phyloP scores from a whole-genome alignment of 2,797 vertebrate species.

The Helostoma temminkii region DNA sequence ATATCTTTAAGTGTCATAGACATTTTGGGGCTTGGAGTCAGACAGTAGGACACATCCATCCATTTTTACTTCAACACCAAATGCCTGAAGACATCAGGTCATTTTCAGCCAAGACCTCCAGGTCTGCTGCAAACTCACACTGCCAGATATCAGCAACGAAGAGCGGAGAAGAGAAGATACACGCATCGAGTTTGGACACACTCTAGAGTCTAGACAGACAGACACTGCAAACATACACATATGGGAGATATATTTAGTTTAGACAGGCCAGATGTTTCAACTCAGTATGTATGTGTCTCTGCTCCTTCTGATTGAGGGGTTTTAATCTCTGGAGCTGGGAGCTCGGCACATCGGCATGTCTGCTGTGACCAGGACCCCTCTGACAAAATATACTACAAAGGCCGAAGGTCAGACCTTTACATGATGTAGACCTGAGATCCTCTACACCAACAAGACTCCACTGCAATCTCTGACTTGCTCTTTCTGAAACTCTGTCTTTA shows the following conservation, averaged over 20 bases:
- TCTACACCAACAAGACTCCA: slow-evolving; percentile 16
- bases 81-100: slow-evolving; percentile 42
- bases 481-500: slow-evolving; percentile 48
- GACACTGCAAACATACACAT: slow-evolving; percentile 28
- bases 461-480: slow-evolving; percentile 8
- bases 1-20: slow-evolving; percentile 12
- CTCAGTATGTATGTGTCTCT: slow-evolving; percentile 47
- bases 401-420: slow-evolving; percentile 18
- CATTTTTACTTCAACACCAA: slow-evolving; percentile 37
- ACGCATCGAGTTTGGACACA: slow-evolving; percentile 28
- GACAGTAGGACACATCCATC: slow-evolving; percentile 52
- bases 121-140: slow-evolving; percentile 36
- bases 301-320: slow-evolving; percentile 51
- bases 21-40: slow-evolving; percentile 36
- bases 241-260: slow-evolving; percentile 43
- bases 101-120: slow-evolving; percentile 61
- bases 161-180: slow-evolving; percentile 37
- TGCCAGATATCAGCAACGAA: slow-evolving; percentile 49
- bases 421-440: slow-evolving; percentile 33
- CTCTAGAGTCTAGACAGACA: slow-evolving; percentile 14
- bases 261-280: slow-evolving; percentile 69
- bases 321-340: slow-evolving; percentile 59
- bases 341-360: slow-evolving; percentile 31
- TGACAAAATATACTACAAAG: slow-evolving; percentile 41
- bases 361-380: slow-evolving; percentile 28